These are phyloP conservation scores for Drosophila sordidula DNA, from an alignment of 2,888 invertebrate genomes.

Conservation along the genomic window DNA sequence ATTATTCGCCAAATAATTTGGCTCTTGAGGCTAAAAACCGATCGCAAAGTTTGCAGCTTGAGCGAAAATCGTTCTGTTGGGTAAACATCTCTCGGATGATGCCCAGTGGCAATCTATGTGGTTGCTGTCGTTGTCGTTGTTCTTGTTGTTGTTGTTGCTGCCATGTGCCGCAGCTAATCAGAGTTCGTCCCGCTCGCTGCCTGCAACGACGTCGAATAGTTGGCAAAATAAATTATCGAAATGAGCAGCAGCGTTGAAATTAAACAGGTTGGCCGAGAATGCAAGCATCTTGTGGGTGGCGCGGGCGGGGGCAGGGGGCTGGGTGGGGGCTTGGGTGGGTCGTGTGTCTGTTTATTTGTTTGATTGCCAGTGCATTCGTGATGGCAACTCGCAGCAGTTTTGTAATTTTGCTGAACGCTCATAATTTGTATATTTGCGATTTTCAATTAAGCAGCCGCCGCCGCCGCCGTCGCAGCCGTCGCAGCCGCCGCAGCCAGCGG, in stretches of 20 bases:
- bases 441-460: constrained; percentile 74
- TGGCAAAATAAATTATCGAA: constrained; percentile 78
- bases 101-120: constrained; percentile 19
- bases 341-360: constrained; percentile 71
- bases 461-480: neutral
- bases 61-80: constrained; percentile 61
- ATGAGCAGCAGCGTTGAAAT: constrained; percentile 74
- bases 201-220: constrained; percentile 40
- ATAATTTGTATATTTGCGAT: constrained; percentile 76
- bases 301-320: neutral
- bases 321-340: constrained; percentile 5
- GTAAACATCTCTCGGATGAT: constrained; percentile 43
- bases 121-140: neutral
- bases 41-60: constrained; percentile 59
- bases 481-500: constrained; percentile 10
- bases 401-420: constrained; percentile 47
- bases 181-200: constrained; percentile 12
- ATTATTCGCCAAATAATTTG: constrained; percentile 84
- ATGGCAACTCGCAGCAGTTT: constrained; percentile 21
- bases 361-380: constrained; percentile 58
- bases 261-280: constrained; percentile 77
- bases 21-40: constrained; percentile 59
- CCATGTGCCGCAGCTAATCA: constrained; percentile 60
- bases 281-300: constrained; percentile 31
- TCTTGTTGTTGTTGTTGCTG: constrained; percentile 5